Percentiles rank a stretch among this genome's conserved stretches.
phyloP scores from a whole-genome alignment of 1,140 invertebrate genomes.

The Hycleus phaleratus region DNA sequence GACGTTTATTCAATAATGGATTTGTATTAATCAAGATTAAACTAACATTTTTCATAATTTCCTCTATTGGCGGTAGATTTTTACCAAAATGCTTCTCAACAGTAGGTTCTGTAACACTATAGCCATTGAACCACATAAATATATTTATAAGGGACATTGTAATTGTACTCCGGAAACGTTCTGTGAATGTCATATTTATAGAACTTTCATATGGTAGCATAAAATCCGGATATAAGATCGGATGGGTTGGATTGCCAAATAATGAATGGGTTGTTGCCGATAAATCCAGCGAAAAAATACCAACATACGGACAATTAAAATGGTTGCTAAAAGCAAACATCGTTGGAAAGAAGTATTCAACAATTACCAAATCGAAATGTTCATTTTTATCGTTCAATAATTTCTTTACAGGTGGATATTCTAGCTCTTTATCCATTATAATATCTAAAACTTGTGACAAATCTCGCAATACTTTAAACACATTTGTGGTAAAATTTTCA shows the following conservation, averaged over 20 bases:
- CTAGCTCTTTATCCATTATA: conserved; percentile 11
- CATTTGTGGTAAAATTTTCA: background rate
- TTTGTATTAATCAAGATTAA: conserved; percentile 35
- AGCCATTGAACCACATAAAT: conserved; percentile 10
- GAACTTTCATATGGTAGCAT: conserved; percentile 15
- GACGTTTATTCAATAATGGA: conserved; percentile 24
- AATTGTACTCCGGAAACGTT: conserved; percentile 32
- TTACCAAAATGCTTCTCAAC: conserved; percentile 32
- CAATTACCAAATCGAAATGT: conserved; percentile 37
- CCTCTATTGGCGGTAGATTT: conserved; percentile 22
- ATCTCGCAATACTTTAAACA: conserved; percentile 3
- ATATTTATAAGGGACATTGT: conserved; percentile 20
- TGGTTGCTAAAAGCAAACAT: conserved; percentile 29
- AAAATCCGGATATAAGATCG: conserved; percentile 32
- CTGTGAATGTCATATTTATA: conserved; percentile 21
- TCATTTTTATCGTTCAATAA: conserved; percentile 31
- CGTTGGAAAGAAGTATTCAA: conserved; percentile 29
- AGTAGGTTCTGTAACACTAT: conserved; percentile 20
- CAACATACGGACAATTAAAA: conserved; percentile 35
- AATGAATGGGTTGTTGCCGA: conserved; percentile 22
- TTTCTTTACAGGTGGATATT: conserved; percentile 30
- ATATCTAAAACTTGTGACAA: conserved; percentile 1
- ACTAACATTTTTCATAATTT: conserved; percentile 26
- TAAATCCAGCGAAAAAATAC: conserved; percentile 28
- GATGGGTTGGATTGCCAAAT: conserved; percentile 35